Conservation (phyloP, 2,113 vertebrate species). For the Quiscalus mexicanus region DNA sequence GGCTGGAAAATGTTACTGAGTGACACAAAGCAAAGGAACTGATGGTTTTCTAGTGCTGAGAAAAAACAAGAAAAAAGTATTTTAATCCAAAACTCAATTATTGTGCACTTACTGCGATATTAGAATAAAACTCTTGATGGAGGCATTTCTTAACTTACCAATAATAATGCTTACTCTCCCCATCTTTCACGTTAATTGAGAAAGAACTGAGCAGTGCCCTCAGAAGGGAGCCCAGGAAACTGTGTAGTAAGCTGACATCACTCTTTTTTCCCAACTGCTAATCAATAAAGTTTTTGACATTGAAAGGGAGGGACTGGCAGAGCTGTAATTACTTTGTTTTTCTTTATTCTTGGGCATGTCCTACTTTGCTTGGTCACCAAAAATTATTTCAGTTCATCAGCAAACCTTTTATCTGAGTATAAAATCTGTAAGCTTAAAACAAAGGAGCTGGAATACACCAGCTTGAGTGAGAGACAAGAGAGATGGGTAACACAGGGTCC, state of each 20-base stretch:
- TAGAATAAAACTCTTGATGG: conserved; percentile 11
- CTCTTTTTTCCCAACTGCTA: background rate
- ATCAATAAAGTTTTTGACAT: conserved; percentile 6
- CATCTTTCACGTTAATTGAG: conserved; percentile 31
- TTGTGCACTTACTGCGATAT: background rate
- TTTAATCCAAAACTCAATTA: background rate
- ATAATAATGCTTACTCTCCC: conserved; percentile 14
- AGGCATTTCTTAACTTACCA: conserved; percentile 27
- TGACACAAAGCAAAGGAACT: background rate
- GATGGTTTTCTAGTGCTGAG: background rate
- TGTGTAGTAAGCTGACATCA: background rate
- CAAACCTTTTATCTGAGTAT: background rate
- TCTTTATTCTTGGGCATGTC: background rate
- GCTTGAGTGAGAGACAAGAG: background rate
- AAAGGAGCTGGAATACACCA: background rate
- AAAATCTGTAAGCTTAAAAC: background rate
- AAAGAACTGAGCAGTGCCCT: background rate
- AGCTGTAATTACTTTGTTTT: background rate
- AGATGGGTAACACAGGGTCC: background rate
- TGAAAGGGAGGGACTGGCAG: background rate
- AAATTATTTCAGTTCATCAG: background rate
- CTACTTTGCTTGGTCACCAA: background rate
- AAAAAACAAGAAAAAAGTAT: background rate
- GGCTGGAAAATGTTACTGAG: background rate
- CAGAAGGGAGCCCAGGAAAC: background rate